These are phyloP conservation scores for Cephus sareptanus DNA, from an alignment of 2,888 invertebrate genomes.

Conservation along the genomic window DNA sequence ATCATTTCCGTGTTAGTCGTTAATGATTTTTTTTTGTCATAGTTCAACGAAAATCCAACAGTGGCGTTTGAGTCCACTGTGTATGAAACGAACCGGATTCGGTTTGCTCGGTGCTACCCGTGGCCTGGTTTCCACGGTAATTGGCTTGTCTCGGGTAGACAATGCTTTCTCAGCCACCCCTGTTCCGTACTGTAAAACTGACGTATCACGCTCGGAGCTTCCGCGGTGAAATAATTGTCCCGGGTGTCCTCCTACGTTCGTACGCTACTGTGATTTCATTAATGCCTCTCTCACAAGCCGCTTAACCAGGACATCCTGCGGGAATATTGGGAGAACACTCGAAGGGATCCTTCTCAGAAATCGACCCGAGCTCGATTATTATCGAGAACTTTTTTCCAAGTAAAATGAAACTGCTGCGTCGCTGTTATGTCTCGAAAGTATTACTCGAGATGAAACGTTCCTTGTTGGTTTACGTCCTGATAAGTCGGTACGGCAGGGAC, in stretches of 20 bases:
- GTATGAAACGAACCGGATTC: background rate
- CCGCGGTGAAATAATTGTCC: background rate
- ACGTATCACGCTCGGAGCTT: constrained; percentile 7
- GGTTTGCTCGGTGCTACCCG: background rate
- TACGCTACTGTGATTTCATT: background rate
- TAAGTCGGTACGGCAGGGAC: background rate
- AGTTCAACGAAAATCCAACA: background rate
- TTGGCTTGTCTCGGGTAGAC: constrained; percentile 31
- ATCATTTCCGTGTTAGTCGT: background rate
- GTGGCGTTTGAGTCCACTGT: background rate
- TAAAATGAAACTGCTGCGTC: background rate
- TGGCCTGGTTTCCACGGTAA: constrained; percentile 43
- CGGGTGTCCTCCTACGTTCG: background rate
- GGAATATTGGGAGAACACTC: background rate
- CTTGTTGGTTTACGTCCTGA: background rate
- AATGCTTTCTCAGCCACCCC: constrained; percentile 18
- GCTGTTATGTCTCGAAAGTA: background rate
- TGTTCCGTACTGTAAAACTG: background rate
- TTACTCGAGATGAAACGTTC: background rate
- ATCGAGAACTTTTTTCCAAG: background rate
- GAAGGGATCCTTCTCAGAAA: background rate
- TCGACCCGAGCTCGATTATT: background rate
- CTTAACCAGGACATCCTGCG: background rate
- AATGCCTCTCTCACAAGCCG: background rate
- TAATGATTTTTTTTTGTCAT: background rate